Conservation (phyloP, 1,140 invertebrate genomes). For the Bombus terrestris region DNA sequence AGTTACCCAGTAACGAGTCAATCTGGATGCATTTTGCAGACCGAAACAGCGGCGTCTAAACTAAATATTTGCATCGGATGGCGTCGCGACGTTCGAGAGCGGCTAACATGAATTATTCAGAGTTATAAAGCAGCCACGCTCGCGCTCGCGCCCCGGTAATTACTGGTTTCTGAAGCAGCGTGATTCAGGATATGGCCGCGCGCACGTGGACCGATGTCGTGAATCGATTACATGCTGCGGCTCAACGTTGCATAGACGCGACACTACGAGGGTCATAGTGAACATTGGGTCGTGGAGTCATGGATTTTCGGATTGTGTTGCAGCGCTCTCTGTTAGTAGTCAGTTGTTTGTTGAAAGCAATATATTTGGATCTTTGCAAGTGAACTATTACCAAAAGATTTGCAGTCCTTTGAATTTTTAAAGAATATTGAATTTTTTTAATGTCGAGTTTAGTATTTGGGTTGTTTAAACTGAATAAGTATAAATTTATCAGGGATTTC, state of each 20-base stretch:
- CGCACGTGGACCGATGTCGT: constrained; percentile 27
- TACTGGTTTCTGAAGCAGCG: constrained; percentile 44
- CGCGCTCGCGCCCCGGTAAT: constrained; percentile 39
- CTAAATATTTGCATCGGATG: constrained; percentile 48
- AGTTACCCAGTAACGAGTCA: constrained; percentile 29
- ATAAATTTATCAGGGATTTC: no score
- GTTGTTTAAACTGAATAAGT: no score
- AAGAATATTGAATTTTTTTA: background rate
- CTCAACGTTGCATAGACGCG: background rate
- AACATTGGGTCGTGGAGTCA: background rate
- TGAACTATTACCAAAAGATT: background rate
- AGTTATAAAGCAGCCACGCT: constrained; percentile 45
- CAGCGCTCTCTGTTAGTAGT: background rate
- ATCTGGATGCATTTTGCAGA: constrained; percentile 35
- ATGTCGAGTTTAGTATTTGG: no score
- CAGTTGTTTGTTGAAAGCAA: background rate
- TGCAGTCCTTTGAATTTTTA: background rate
- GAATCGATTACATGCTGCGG: constrained; percentile 34
- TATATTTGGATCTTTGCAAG: background rate
- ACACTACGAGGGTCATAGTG: background rate
- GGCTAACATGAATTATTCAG: constrained; percentile 53
- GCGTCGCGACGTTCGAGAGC: constrained; percentile 29
- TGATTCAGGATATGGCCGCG: constrained; percentile 34
- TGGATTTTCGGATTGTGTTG: background rate
- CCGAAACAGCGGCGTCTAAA: constrained; percentile 39